Conservation (phyloP, 2,888 invertebrate species). For the Pandemis cinnamomeana region DNA sequence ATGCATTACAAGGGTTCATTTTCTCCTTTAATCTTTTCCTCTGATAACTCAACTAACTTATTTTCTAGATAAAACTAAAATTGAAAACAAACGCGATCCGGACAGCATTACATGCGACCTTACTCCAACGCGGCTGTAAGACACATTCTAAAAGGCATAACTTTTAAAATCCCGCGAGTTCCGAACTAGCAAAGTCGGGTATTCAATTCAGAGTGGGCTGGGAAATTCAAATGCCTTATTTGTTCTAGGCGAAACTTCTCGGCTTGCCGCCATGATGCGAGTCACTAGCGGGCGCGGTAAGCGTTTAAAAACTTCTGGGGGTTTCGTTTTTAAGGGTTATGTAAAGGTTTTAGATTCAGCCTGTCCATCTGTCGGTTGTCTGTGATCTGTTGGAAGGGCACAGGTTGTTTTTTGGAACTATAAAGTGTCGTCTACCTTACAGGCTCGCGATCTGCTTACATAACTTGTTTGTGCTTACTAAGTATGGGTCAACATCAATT, state of each 20-base stretch:
- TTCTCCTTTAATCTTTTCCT: too few species aligned
- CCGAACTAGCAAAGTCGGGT: conserved; percentile 39
- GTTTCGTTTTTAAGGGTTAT: not conserved
- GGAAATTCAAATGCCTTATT: conserved; percentile 43
- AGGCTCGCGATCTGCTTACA: too few species aligned
- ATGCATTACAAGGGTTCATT: too few species aligned
- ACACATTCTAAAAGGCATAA: conserved; percentile 35
- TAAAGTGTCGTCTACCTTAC: too few species aligned
- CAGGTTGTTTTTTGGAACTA: too few species aligned
- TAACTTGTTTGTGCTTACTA: too few species aligned
- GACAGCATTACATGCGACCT: conserved; percentile 9
- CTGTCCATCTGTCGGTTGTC: too few species aligned
- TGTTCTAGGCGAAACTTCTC: conserved; percentile 42
- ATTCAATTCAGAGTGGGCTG: conserved; percentile 42
- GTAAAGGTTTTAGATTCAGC: too few species aligned
- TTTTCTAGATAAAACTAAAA: too few species aligned
- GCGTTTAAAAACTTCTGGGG: not conserved
- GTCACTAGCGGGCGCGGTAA: conserved; percentile 10
- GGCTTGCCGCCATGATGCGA: conserved; percentile 17
- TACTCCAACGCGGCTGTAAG: conserved; percentile 17
- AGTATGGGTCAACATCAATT: too few species aligned
- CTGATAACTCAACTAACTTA: too few species aligned
- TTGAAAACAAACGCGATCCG: not conserved
- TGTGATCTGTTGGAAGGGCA: too few species aligned
- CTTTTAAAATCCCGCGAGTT: conserved; percentile 39